Base-by-base conservation (phyloP, 1,140 invertebrate species). In the Microplitis mediator region DNA sequence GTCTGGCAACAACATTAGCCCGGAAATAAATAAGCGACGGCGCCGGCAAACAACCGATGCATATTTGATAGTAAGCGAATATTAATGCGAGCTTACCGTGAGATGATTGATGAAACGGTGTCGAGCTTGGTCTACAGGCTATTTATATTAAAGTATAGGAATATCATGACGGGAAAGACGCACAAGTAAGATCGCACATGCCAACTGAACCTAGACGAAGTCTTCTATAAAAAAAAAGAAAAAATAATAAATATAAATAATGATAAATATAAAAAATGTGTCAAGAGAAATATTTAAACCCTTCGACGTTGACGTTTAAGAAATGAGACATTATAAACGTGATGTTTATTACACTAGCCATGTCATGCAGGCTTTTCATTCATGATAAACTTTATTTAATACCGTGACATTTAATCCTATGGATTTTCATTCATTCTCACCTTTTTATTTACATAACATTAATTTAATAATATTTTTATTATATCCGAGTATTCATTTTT, bases 51-150 rank as follows among this genome's bases (percentile, higher is more conserved):
- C 75, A 76, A 73, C 74, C 74, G 80, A 82, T 81, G 77, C 81
- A 79, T 80, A 81, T 81, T 81, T 81, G 77, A 82, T 82, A 78
- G 76, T 75, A 65, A 75, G 74, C 80, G 78, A 81, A 80, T 82
- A 82, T 81, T 81, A 82, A 81, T 81, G 78, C 76, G 71, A 77
- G 79, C 77, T 80, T 81, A 80, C 65, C 64, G 71, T 69, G 11
- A 67, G 66, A 70, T 80, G 80, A 82, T 81, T 81, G 79, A 82
- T 81, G 80, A 77, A 80, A 81, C 72, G 64, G 45, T 74, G 58
- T 54, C 63, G 70, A 36, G 68, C 51, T 34, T 52, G 32, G 54
- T 60, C 52, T 63, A 71, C 39, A 75, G 14, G 71, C 69, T 61
- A 75, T 78, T 76, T 75, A 77, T 74, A 75, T 76, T 76, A 71